Evolutionary conservation across 2,888 invertebrate genomes (phyloP).

Genomic region (Ernsta delagoae): DNA sequence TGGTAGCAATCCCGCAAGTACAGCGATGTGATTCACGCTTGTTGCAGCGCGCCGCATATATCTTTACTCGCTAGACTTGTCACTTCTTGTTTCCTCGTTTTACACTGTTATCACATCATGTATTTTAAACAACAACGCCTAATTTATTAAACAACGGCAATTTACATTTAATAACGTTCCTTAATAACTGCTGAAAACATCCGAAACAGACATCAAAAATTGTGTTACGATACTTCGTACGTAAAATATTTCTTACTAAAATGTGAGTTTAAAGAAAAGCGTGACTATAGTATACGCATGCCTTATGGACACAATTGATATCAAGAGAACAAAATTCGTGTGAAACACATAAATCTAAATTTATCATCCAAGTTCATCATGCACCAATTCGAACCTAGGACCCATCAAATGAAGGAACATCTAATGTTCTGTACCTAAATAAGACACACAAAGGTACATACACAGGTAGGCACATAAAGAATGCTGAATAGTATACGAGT

Average conservation of each 20-base stretch:
- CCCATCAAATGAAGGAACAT: too few relatives aligned
- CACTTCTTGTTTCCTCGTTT: constrained; percentile 65
- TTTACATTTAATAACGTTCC: too few relatives aligned
- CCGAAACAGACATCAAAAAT: neutral
- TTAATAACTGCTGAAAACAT: neutral
- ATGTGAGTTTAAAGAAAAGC: neutral
- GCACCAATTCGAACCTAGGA: too few relatives aligned
- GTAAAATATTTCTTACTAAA: neutral
- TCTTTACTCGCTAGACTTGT: constrained; percentile 71
- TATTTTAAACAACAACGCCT: constrained; percentile 39
- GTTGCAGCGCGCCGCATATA: constrained; percentile 73
- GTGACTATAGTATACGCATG: neutral
- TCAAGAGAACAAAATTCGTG: too few relatives aligned
- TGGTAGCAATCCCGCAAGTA: constrained; percentile 62
- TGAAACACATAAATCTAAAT: too few relatives aligned
- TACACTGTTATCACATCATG: constrained; percentile 48
- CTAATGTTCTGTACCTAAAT: too few relatives aligned
- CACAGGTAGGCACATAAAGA: neutral
- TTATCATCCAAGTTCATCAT: too few relatives aligned
- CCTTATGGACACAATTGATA: too few relatives aligned
- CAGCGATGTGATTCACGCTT: constrained; percentile 73
- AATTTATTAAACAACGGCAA: neutral
- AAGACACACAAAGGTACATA: too few relatives aligned
- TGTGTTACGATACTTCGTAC: neutral
- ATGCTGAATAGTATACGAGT: neutral